A percentile compares a stretch with the other conserved stretches of the same genome.
These are phyloP conservation scores for Pavo muticus DNA, from an alignment of 2,113 vertebrate genomes.

Conservation along the genomic window DNA sequence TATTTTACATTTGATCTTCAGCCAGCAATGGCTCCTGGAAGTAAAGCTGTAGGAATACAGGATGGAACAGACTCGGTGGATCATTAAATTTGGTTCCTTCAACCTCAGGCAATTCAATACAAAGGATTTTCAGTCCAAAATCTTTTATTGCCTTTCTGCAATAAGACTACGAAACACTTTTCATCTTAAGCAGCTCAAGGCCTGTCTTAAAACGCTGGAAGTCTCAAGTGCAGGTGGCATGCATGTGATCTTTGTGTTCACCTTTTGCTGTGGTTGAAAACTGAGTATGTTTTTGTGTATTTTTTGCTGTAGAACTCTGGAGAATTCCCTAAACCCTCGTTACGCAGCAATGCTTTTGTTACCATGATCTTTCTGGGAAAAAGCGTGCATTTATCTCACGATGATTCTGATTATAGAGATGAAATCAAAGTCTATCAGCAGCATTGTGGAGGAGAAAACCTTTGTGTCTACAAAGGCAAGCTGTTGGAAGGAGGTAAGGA, in stretches of 20 bases:
- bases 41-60: background rate
- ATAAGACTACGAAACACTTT: background rate
- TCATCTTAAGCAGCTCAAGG: background rate
- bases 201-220: background rate
- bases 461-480: conserved; percentile 91
- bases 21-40: background rate
- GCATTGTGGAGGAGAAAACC: conserved; percentile 95
- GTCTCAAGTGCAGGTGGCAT: background rate
- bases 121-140: background rate
- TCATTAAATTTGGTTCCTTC: background rate
- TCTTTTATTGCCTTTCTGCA: background rate
- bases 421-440: conserved; percentile 94
- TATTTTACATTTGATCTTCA: background rate
- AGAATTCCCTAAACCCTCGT: conserved; percentile 76
- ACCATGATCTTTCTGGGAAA: conserved; percentile 92
- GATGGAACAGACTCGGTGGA: accelerated
- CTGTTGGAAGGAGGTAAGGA: conserved; percentile 89
- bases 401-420: conserved; percentile 79
- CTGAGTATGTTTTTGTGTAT: background rate
- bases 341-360: conserved; percentile 82
- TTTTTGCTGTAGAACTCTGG: conserved; percentile 75
- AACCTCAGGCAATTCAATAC: background rate
- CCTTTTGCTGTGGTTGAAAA: background rate
- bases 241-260: background rate
- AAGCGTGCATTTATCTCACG: conserved; percentile 81